Percentiles rank a stretch among this genome's conserved stretches.
These are phyloP conservation scores for Pelecanus crispus DNA, from an alignment of 2,113 vertebrate species.

Conservation along the genomic window DNA sequence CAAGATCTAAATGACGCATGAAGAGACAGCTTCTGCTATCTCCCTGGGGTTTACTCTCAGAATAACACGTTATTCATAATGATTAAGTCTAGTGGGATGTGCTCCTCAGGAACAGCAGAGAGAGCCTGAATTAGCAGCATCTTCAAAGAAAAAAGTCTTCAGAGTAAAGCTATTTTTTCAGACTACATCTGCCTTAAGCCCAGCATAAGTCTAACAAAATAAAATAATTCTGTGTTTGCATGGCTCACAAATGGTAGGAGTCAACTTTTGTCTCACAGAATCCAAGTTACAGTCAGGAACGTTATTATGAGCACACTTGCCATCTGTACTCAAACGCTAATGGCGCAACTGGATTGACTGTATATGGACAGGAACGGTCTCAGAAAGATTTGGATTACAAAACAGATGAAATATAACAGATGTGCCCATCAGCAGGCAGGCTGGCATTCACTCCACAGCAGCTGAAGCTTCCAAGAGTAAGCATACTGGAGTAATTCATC, in stretches of 20 bases:
- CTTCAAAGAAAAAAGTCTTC: not conserved
- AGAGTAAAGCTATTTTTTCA: not conserved
- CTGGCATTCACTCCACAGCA: constrained; percentile 9
- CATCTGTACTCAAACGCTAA: constrained; percentile 43
- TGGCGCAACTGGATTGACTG: constrained; percentile 38
- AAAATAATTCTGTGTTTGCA: not conserved
- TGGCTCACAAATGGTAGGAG: not conserved
- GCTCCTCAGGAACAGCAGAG: not conserved
- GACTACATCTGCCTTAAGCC: not conserved
- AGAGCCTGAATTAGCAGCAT: not conserved
- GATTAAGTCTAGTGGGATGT: not conserved
- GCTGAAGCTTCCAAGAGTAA: constrained; percentile 50
- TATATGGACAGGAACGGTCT: constrained; percentile 52
- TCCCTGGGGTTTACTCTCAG: not conserved
- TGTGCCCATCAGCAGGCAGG: constrained; percentile 57
- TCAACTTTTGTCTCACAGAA: not conserved
- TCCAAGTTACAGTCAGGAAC: not conserved
- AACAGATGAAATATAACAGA: constrained; percentile 60
- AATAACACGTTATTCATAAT: not conserved
- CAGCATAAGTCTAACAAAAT: not conserved
- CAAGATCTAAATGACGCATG: not conserved
- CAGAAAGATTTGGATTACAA: constrained; percentile 59
- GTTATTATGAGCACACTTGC: constrained; percentile 33
- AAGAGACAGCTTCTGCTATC: not conserved
- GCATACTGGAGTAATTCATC: constrained; percentile 28